Evolutionary conservation across 2,113 vertebrate genomes (phyloP).

Genomic region (Lepus europaeus): DNA sequence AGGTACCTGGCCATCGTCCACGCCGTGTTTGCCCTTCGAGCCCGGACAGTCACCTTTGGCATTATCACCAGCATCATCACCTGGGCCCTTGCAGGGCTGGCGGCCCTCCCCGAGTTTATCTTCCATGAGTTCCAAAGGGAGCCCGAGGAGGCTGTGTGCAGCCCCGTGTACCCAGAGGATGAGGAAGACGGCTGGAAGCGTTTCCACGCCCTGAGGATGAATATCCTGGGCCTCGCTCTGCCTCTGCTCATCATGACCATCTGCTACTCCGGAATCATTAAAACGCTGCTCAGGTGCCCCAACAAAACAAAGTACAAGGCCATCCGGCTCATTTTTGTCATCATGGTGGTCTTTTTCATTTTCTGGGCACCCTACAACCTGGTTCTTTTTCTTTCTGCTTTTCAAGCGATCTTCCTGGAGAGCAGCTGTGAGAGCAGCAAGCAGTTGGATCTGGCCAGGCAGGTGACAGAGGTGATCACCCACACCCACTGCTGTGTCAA

Average conservation of each 20-base stretch:
- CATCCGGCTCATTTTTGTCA: conserved; percentile 92
- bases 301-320: conserved; percentile 89
- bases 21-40: conserved; percentile 86
- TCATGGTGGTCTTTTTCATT: conserved; percentile 91
- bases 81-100: conserved; percentile 87
- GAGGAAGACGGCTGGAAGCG: conserved; percentile 86
- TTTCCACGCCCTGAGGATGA: conserved; percentile 88
- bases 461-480: conserved; percentile 90
- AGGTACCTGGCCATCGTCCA: conserved; percentile 92
- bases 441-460: conserved; percentile 81
- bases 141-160: conserved; percentile 17
- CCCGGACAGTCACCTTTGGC: conserved; percentile 86
- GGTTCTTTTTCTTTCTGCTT: conserved; percentile 88
- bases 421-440: conserved; percentile 71
- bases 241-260: conserved; percentile 91
- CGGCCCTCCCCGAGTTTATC: conserved; percentile 89
- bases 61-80: conserved; percentile 83
- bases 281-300: conserved; percentile 87
- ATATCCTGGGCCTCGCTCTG: conserved; percentile 89
- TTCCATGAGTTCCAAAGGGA: conserved; percentile 18
- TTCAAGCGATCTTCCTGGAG: conserved; percentile 79
- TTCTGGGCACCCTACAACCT: conserved; percentile 96
- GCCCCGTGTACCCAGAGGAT: conserved; percentile 60
- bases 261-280: conserved; percentile 93
- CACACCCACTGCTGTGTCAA: conserved; percentile 94